These are phyloP conservation scores for Sycophaga agraensis DNA, from an alignment of 1,140 invertebrate genomes.

Conservation along the genomic window DNA sequence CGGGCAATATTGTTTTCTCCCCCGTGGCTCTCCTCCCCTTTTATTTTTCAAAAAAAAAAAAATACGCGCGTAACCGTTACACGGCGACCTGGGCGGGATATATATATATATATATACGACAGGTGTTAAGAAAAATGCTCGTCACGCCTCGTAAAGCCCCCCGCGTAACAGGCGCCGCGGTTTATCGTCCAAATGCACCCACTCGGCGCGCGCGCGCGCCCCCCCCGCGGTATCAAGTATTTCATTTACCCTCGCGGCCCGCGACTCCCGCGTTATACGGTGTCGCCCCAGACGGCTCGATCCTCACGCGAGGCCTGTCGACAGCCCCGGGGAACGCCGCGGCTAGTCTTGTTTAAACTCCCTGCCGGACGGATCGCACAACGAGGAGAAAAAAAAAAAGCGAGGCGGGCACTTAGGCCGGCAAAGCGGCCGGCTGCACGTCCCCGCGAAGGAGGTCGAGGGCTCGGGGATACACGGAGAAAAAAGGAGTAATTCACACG, in stretches of 20 bases:
- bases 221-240: constrained; percentile 11
- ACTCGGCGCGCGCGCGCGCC: background rate
- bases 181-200: constrained; percentile 19
- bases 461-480: too few relatives aligned
- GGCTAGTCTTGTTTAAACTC: too few relatives aligned
- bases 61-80: constrained; percentile 12
- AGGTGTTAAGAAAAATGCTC: constrained; percentile 27
- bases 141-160: constrained; percentile 22
- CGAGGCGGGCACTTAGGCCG: too few relatives aligned
- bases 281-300: too few relatives aligned
- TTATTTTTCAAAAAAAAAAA: constrained; percentile 3
- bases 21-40: background rate
- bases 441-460: too few relatives aligned
- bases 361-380: too few relatives aligned
- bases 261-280: too few relatives aligned
- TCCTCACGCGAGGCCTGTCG: too few relatives aligned
- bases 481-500: constrained; percentile 19
- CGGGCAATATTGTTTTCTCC: background rate
- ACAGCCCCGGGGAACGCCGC: too few relatives aligned
- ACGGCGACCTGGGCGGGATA: constrained; percentile 3
- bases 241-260: constrained; percentile 7
- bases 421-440: too few relatives aligned
- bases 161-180: background rate
- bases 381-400: too few relatives aligned
- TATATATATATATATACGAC: background rate